phyloP scores from a whole-genome alignment of 2,797 vertebrate species.

The Eptatretus atami region DNA sequence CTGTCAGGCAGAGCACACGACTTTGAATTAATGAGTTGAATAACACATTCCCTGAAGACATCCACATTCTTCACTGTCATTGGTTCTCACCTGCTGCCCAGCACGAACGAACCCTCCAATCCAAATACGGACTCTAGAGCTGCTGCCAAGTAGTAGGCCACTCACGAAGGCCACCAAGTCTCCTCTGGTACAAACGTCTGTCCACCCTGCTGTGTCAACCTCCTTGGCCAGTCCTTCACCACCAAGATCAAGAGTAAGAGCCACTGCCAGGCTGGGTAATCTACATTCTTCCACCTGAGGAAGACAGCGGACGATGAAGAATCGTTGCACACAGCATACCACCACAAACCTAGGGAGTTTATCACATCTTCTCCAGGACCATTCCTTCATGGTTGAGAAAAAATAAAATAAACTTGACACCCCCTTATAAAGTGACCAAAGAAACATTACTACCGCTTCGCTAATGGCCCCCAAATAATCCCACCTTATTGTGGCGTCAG shows the following conservation, averaged over 20 bases:
- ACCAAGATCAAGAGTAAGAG: slow-evolving; percentile 70
- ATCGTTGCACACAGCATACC: neutral
- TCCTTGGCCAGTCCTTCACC: slow-evolving; percentile 23
- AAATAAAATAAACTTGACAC: no score
- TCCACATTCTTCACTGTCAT: slow-evolving; percentile 5
- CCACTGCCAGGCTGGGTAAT: slow-evolving; percentile 69
- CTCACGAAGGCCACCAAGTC: slow-evolving; percentile 84
- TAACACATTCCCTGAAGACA: no score
- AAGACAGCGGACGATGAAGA: slow-evolving; percentile 8
- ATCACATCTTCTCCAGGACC: no score
- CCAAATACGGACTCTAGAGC: slow-evolving; percentile 88
- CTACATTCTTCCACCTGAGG: slow-evolving; percentile 79
- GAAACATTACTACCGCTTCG: no score
- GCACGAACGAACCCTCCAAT: slow-evolving; percentile 94
- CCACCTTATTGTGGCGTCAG: no score
- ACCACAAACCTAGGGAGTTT: neutral
- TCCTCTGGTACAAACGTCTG: slow-evolving; percentile 31
- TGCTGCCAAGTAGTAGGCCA: slow-evolving; percentile 65
- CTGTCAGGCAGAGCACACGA: slow-evolving; percentile 14
- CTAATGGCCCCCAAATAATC: no score
- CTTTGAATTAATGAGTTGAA: no score
- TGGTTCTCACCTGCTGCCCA: slow-evolving; percentile 48
- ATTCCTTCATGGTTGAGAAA: no score
- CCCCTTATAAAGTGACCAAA: no score
- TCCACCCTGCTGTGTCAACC: slow-evolving; percentile 19